Conservation (phyloP, 2,888 invertebrate species). For the Xanthorhoe spadicearia region DNA sequence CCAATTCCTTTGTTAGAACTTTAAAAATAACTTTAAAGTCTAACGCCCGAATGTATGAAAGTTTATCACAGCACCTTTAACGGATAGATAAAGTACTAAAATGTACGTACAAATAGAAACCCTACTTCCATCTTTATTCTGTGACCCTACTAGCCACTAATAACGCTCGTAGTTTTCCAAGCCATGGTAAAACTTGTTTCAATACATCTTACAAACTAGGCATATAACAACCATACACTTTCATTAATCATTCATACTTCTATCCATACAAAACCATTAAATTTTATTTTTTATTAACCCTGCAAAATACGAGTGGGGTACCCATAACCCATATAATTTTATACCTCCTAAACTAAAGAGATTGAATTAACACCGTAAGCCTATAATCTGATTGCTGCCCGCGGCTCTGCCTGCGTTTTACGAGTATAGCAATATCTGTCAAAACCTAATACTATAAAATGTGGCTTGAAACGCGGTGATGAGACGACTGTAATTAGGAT, state of each 20-base stretch:
- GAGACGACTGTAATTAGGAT: conserved; percentile 50
- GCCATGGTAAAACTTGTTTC: no score
- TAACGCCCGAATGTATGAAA: no score
- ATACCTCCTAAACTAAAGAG: conserved; percentile 45
- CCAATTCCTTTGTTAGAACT: conserved; percentile 18
- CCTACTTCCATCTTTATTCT: no score
- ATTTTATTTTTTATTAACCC: neutral
- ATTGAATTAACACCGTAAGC: conserved; percentile 63
- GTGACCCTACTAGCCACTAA: no score
- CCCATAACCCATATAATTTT: conserved; percentile 23
- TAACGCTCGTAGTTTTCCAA: no score
- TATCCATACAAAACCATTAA: neutral
- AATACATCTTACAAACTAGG: no score
- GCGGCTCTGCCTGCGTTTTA: conserved; percentile 68
- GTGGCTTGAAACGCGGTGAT: conserved; percentile 61
- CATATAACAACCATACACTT: no score
- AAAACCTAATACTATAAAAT: conserved; percentile 78
- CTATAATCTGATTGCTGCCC: conserved; percentile 58
- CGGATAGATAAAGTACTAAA: no score
- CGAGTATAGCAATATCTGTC: conserved; percentile 78
- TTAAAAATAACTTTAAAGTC: conserved; percentile 7
- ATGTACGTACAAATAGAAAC: no score
- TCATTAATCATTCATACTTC: neutral
- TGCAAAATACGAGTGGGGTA: neutral
- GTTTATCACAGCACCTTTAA: neutral